These are phyloP conservation scores for Neotoxoptera formosana DNA, from an alignment of 1,140 invertebrate species.

Conservation along the genomic window DNA sequence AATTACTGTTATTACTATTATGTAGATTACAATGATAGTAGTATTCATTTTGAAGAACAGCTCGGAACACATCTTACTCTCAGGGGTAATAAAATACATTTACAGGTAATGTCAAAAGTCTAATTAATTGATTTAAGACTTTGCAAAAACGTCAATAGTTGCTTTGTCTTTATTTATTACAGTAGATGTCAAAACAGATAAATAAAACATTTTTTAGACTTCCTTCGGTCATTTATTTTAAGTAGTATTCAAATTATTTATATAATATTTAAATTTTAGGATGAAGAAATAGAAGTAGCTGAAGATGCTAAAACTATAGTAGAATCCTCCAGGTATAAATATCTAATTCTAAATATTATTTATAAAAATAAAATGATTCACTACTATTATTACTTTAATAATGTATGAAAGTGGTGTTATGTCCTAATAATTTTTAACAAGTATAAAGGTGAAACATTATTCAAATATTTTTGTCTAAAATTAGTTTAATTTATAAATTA, in stretches of 20 bases:
- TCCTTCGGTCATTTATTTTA: background rate
- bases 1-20: background rate
- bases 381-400: background rate
- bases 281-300: constrained; percentile 56
- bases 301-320: constrained; percentile 57
- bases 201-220: background rate
- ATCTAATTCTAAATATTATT: background rate
- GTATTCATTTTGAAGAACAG: constrained; percentile 53
- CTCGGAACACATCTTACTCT: constrained; percentile 57
- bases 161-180: background rate
- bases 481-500: background rate
- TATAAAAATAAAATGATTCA: background rate
- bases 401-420: background rate
- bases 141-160: background rate
- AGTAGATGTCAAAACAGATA: background rate
- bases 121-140: background rate
- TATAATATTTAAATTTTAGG: constrained; percentile 42
- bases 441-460: background rate
- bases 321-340: constrained; percentile 55
- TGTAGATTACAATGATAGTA: constrained; percentile 54
- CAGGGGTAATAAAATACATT: constrained; percentile 58
- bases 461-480: background rate
- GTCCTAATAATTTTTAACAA: background rate
- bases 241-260: constrained; percentile 59
- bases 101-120: constrained; percentile 58